These are phyloP conservation scores for Eira barbara DNA, from an alignment of 2,113 vertebrate species.

Conservation along the genomic window DNA sequence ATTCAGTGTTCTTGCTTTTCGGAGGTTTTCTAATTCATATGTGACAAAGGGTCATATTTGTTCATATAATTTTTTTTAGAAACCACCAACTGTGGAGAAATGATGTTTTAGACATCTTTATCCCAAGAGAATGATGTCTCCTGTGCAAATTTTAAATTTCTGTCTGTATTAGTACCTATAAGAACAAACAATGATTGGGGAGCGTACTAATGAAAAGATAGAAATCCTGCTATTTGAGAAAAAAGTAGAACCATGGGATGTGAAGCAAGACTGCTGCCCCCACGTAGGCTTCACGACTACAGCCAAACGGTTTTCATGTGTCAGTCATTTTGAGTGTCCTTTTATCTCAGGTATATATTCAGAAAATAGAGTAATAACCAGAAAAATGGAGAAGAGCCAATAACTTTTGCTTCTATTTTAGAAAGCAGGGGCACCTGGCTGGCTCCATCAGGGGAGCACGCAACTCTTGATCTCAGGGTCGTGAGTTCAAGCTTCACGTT, in stretches of 20 bases:
- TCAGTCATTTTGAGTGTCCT: background rate
- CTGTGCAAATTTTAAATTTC: slow-evolving; percentile 1
- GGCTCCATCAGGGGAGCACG: background rate
- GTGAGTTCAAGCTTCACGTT: background rate
- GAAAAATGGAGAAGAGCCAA: background rate
- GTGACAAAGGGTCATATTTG: background rate
- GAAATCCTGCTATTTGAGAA: background rate
- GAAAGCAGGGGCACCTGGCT: background rate
- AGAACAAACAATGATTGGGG: background rate
- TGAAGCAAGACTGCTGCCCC: background rate
- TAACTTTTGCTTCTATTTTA: slow-evolving; percentile 2
- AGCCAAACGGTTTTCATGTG: background rate
- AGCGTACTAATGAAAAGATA: background rate
- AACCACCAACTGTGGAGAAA: background rate
- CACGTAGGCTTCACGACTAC: background rate
- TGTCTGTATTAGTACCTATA: background rate
- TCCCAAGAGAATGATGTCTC: background rate
- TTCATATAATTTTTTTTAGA: background rate
- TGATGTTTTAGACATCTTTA: slow-evolving; percentile 29
- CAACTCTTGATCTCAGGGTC: background rate
- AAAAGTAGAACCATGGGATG: background rate
- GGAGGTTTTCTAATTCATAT: background rate
- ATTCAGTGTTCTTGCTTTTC: background rate
- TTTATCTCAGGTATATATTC: background rate
- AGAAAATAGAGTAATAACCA: background rate